phyloP scores from a whole-genome alignment of 2,888 invertebrate genomes.

The Lasioglossum pauxillum region DNA sequence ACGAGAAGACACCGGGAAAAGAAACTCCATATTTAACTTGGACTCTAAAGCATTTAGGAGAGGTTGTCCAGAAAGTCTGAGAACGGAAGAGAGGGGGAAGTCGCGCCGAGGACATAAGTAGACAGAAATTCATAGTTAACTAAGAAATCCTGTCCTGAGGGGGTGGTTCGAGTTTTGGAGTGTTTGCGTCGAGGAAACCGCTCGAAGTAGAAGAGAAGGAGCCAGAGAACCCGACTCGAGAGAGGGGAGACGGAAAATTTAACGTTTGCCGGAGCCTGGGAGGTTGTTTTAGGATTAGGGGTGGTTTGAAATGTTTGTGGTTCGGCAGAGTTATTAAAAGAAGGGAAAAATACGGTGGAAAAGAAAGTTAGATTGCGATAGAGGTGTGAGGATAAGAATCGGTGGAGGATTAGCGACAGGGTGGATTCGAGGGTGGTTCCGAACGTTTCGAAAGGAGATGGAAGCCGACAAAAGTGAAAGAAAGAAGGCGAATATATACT shows the following conservation, averaged over 20 bases:
- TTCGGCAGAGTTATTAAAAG: background rate
- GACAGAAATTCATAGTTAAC: background rate
- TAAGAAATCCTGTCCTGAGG: background rate
- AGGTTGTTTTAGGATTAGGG: background rate
- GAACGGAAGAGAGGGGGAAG: background rate
- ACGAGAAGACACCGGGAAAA: background rate
- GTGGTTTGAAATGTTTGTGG: background rate
- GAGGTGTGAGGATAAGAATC: background rate
- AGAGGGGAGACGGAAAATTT: background rate
- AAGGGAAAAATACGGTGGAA: background rate
- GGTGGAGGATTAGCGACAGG: background rate
- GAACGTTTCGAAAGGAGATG: background rate
- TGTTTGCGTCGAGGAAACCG: background rate
- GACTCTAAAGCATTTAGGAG: background rate
- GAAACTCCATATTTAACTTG: background rate
- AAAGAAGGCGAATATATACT: background rate
- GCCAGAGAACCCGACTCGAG: no score
- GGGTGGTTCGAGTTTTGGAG: background rate
- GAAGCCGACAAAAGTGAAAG: background rate
- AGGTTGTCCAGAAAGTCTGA: background rate
- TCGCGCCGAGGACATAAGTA: background rate
- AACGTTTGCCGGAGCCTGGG: background rate
- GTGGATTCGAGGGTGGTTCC: background rate
- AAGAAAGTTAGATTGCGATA: background rate
- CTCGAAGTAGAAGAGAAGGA: background rate